These are phyloP conservation scores for Octomys mimax DNA, from an alignment of 2,797 vertebrate species.

Conservation along the genomic window DNA sequence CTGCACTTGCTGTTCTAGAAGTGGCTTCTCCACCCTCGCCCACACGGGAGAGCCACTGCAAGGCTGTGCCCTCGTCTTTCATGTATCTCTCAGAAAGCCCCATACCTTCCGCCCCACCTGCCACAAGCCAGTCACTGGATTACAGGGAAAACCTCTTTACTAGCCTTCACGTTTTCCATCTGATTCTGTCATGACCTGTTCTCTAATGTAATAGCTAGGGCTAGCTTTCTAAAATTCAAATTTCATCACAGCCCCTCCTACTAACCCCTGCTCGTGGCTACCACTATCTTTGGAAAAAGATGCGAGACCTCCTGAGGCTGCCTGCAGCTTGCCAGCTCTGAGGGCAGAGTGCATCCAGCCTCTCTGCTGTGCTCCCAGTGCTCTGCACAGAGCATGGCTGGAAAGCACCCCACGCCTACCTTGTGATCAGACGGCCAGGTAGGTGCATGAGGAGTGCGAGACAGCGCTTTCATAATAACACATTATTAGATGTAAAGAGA, in stretches of 20 bases:
- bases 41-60: background rate
- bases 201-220: constrained; percentile 9
- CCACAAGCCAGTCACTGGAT: background rate
- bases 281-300: constrained; percentile 14
- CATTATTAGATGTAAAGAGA: constrained; percentile 24
- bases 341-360: background rate
- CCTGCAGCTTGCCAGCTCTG: background rate
- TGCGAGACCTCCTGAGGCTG: background rate
- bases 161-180: background rate
- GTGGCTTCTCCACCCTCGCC: background rate
- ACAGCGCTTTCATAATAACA: constrained; percentile 8
- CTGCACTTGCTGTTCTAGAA: background rate
- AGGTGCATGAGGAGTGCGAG: background rate
- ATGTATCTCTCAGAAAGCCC: background rate
- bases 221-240: constrained; percentile 11
- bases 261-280: constrained; percentile 8
- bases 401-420: background rate
- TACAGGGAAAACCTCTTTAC: background rate
- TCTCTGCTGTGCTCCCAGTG: background rate
- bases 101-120: background rate
- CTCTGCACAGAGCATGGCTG: background rate
- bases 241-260: background rate
- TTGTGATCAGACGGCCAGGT: background rate
- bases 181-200: background rate
- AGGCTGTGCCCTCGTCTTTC: background rate